Percentiles rank a stretch among this genome's conserved stretches.
phyloP scores from a whole-genome alignment of 2,113 vertebrate genomes.

The Pycnonotus jocosus region DNA sequence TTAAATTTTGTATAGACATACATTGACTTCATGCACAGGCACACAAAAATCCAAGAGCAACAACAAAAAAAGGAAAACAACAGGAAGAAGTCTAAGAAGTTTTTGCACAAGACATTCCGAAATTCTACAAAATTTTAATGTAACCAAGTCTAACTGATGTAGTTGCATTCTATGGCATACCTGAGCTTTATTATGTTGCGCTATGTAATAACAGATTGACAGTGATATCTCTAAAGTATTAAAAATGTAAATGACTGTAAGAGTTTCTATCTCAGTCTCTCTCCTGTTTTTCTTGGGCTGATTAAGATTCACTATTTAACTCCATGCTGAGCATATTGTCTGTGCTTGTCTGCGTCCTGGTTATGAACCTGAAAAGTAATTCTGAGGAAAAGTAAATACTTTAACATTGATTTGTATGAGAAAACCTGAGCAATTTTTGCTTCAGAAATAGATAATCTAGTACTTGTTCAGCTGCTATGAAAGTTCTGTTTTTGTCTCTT shows the following conservation, averaged over 20 bases:
- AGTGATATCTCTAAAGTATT: neutral
- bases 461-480: neutral
- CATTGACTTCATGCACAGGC: neutral
- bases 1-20: neutral
- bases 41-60: neutral
- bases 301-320: neutral
- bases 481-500: neutral
- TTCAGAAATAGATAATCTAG: neutral
- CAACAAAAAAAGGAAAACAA: fast-evolving
- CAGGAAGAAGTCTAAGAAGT: neutral
- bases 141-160: neutral
- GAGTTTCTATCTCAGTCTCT: neutral
- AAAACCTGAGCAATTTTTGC: neutral
- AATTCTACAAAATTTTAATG: neutral
- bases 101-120: neutral
- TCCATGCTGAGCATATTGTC: neutral
- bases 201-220: neutral
- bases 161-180: neutral
- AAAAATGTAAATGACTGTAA: neutral
- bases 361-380: neutral
- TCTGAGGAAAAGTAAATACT: neutral
- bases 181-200: neutral
- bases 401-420: neutral
- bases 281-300: neutral
- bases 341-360: neutral